A percentile compares a stretch with the other conserved stretches of the same genome.
These are phyloP conservation scores for Drosophila miranda DNA, from an alignment of 1,140 invertebrate genomes.

Conservation along the genomic window DNA sequence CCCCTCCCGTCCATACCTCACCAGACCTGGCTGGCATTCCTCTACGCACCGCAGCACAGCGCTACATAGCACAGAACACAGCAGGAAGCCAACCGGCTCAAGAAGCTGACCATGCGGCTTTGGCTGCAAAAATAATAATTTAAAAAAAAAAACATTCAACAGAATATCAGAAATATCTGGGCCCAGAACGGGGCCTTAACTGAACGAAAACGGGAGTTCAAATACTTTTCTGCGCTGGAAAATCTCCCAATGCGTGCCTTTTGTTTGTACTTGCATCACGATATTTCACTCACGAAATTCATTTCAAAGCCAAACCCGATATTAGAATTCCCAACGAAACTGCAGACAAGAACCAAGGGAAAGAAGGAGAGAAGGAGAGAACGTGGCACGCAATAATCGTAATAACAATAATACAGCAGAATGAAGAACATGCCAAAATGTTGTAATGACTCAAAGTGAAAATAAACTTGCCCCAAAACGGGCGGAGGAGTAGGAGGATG, in stretches of 20 bases:
- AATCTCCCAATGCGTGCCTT: constrained; percentile 57
- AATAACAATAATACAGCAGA: constrained; percentile 70
- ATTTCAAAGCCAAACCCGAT: constrained; percentile 54
- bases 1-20: no score
- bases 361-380: constrained; percentile 7
- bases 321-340: constrained; percentile 69
- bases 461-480: constrained; percentile 60
- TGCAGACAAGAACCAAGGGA: constrained; percentile 30
- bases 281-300: constrained; percentile 78
- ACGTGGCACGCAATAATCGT: constrained; percentile 77
- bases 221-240: constrained; percentile 55
- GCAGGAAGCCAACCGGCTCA: not conserved
- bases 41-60: not conserved
- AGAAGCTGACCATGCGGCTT: no score
- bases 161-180: constrained; percentile 41
- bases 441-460: constrained; percentile 78
- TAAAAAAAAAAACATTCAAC: constrained; percentile 47
- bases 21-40: no score
- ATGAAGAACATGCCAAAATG: constrained; percentile 64
- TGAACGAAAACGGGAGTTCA: constrained; percentile 43
- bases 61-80: not conserved
- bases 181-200: no score
- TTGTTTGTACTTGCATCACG: constrained; percentile 60
- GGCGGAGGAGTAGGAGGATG: not conserved
- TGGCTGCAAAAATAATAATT: constrained; percentile 51